Base-by-base conservation (phyloP, 2,888 invertebrate genomes). In the Mesochorus sp. region DNA sequence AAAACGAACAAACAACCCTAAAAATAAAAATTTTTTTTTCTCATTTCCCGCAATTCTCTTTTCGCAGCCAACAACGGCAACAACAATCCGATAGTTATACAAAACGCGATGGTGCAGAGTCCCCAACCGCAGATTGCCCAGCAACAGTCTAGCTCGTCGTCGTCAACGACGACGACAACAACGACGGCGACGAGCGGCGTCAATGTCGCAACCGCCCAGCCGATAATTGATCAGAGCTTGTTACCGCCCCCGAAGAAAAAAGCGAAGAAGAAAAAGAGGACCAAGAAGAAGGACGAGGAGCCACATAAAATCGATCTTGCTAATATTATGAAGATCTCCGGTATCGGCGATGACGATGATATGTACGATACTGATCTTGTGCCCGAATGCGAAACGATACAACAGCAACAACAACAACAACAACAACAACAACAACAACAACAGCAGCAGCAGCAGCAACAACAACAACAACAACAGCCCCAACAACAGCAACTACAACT, bases 301-400 rank as follows among this genome's bases (percentile, higher is more conserved):
- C 86, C 88, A 66, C 92, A 92, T 37, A 94, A 94, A 86, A 89
- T 95, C 66, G 95, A 95, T 90, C 92, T 95, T 83, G 95, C 95
- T 64, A 95, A 94, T 90, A 94, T 95, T 39, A 95, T 95, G 94
- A 95, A 95, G 89, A 92, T 95, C 76, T 95, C 95, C 57, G 94
- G 95, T 71, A 94, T 94, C 79, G 95, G 94, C 62, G 95, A 95
- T 80, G 94, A 94, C 79, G 95, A 95, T 81, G 94, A 93, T 80
- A 92, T 94, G 47, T 93, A 92, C 82, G 90, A 90, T 74, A 88
- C 82, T 55, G 91, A 91, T 76, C 83, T 90, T 49, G 80, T 84
- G 39, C 78, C 84, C 14, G 90, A 90, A 75, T 79, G 86, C 24
- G 89, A 77, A 64, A 42, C 61, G 8, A 64, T 62, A 1, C 79